Evolutionary conservation across 2,888 invertebrate genomes (phyloP).

Genomic region (Leucoma salicis): DNA sequence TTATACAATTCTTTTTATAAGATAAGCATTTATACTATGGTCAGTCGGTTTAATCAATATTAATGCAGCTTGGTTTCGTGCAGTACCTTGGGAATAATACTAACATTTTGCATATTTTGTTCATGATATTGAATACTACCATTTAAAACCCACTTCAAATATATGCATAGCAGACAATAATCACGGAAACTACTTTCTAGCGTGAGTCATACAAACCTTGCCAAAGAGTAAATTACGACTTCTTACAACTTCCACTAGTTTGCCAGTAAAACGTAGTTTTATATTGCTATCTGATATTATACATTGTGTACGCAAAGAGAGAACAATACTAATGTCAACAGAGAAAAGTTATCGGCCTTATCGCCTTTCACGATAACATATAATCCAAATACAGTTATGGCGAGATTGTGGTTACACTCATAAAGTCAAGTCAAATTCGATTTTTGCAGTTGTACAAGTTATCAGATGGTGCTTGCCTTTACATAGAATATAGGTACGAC

Average conservation of each 20-base stretch:
- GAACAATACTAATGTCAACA: conserved; percentile 7
- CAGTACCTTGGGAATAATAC: no score
- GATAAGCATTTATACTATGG: no score
- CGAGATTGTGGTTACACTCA: conserved; percentile 4
- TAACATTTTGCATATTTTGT: neutral
- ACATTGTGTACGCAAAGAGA: conserved; percentile 4
- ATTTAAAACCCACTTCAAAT: conserved; percentile 20
- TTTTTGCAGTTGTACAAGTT: no score
- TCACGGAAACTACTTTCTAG: conserved; percentile 39
- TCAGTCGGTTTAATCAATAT: no score
- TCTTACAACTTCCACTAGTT: conserved; percentile 17
- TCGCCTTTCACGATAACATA: conserved; percentile 31
- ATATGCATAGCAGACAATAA: conserved; percentile 25
- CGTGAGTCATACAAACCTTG: conserved; percentile 33
- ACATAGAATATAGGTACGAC: conserved; percentile 35
- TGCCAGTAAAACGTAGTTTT: conserved; percentile 7
- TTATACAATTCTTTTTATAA: no score
- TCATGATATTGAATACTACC: conserved; percentile 13
- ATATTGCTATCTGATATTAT: conserved; percentile 3
- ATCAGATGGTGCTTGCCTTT: conserved; percentile 39
- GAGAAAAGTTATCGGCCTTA: conserved; percentile 20
- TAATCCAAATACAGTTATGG: conserved; percentile 26
- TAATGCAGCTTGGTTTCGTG: no score
- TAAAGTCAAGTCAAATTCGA: no score
- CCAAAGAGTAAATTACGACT: conserved; percentile 21